Evolutionary conservation across 2,113 vertebrate species (phyloP), one percentile per base, ranked within the genome.

Genomic region (Psittacula cyanocephala): DNA sequence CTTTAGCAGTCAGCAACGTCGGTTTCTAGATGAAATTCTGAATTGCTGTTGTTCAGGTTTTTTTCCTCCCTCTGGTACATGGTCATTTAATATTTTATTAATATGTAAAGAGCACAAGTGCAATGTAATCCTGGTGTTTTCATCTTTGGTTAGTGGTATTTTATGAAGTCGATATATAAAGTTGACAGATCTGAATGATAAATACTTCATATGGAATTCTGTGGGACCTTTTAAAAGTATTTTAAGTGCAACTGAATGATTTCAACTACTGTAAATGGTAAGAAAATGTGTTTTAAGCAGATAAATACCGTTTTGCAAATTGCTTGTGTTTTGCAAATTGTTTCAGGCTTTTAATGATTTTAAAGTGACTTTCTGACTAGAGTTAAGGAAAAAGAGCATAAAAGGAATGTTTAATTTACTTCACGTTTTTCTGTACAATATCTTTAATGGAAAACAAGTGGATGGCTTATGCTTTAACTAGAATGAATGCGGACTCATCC

Each of bases 371-470:
- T 94, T 55, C 44, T 41, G 65, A 93, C 82, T 41, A 80, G 64
- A 91, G 28, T 60, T 86, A 88, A 86, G 68, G 65, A 89, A 65
- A 86, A 95, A 91, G 81, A 89, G 19, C 19, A 88, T 59, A 94
- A 95, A 93, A 27, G 12, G 23, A 37, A 37, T 87, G 47, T 91
- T 87, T 92, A 77, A 96, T 92, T 80, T 91, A 90, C 47, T 90
- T 95, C 44, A 81, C 22, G 44, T 92, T 96, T 95, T 95, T 86
- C 33, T 84, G 46, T 71, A 77, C 49, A 92, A 50, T 77, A 80
- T 50, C 50, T 88, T 87, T 96, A 95, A 93, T 91, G 59, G 49
- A 93, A 97, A 96, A 96, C 57, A 94, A 97, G 76, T 55, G 75
- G 75, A 74, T 63, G 33, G 49, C 59, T 93, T 88, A 83, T 69